phyloP scores from a whole-genome alignment of 2,888 invertebrate genomes.

The Subacronicta megacephala region DNA sequence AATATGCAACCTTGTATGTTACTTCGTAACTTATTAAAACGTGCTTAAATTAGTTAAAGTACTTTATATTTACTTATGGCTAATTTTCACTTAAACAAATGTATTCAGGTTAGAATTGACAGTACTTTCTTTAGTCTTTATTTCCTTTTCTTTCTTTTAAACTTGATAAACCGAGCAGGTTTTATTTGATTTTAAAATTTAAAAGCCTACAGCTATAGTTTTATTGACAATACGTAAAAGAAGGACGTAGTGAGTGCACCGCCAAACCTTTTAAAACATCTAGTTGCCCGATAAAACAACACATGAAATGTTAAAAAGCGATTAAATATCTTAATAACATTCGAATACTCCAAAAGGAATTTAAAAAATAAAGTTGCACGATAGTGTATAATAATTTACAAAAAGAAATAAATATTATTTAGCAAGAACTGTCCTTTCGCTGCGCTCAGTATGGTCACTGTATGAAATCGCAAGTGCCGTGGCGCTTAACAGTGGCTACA shows the following conservation, averaged over 20 bases:
- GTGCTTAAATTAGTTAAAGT: slow-evolving; percentile 8
- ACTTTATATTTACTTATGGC: not conserved
- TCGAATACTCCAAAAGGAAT: slow-evolving; percentile 16
- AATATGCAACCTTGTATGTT: slow-evolving; percentile 34
- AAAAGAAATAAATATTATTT: slow-evolving; percentile 43
- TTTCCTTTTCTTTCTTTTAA: no score
- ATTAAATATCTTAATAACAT: slow-evolving; percentile 18
- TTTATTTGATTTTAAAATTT: no score
- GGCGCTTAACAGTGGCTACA: slow-evolving; percentile 10
- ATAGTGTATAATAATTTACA: slow-evolving; percentile 22
- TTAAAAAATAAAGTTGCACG: slow-evolving; percentile 19
- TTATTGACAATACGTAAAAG: not conserved
- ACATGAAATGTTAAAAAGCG: not conserved
- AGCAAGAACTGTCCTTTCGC: slow-evolving; percentile 59
- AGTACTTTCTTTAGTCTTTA: not conserved
- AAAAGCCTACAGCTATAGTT: no score
- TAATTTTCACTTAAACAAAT: not conserved
- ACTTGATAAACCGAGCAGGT: no score
- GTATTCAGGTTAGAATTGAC: not conserved
- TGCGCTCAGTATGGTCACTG: slow-evolving; percentile 63
- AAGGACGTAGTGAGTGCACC: not conserved
- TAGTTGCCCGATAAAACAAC: not conserved
- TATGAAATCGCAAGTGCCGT: slow-evolving; percentile 54
- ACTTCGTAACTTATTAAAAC: slow-evolving; percentile 20
- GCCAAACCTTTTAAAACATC: not conserved